phyloP scores from a whole-genome alignment of 2,113 vertebrate species.

The Mastomys natalensis region DNA sequence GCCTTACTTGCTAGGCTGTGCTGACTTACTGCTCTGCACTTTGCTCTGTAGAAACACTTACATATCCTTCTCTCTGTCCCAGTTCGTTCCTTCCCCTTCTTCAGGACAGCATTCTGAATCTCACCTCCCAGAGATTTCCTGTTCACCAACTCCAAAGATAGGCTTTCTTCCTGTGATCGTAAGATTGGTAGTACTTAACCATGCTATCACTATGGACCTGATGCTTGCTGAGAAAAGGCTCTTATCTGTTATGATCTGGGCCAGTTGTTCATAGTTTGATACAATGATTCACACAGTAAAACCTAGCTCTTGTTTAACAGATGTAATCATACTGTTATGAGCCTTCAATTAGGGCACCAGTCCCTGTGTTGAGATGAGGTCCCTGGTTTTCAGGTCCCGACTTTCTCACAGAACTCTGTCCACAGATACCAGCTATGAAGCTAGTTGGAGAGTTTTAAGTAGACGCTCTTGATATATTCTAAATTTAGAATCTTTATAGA shows the following conservation, averaged over 20 bases:
- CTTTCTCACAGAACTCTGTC: background rate
- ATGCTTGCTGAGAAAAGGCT: background rate
- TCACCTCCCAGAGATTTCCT: slow-evolving; percentile 2
- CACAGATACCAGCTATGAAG: background rate
- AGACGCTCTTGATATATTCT: slow-evolving; percentile 5
- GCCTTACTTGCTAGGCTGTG: background rate
- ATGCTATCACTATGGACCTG: background rate
- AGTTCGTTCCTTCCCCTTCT: background rate
- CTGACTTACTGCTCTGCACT: background rate
- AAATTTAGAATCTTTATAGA: slow-evolving; percentile 10
- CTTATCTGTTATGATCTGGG: background rate
- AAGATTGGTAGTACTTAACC: background rate
- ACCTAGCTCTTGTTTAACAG: background rate
- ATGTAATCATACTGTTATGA: background rate
- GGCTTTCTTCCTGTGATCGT: background rate
- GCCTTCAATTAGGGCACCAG: background rate
- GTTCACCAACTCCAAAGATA: background rate
- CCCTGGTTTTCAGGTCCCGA: background rate
- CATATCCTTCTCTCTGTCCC: background rate
- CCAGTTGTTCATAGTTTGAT: background rate
- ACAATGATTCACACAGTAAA: background rate
- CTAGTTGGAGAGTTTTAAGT: background rate
- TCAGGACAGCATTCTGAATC: slow-evolving; percentile 45
- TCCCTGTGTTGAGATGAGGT: background rate
- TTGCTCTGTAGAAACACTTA: background rate